A percentile compares a stretch with the other conserved stretches of the same genome.
These are phyloP conservation scores for Thryonomys swinderianus DNA, from an alignment of 2,113 vertebrate species.

Conservation along the genomic window DNA sequence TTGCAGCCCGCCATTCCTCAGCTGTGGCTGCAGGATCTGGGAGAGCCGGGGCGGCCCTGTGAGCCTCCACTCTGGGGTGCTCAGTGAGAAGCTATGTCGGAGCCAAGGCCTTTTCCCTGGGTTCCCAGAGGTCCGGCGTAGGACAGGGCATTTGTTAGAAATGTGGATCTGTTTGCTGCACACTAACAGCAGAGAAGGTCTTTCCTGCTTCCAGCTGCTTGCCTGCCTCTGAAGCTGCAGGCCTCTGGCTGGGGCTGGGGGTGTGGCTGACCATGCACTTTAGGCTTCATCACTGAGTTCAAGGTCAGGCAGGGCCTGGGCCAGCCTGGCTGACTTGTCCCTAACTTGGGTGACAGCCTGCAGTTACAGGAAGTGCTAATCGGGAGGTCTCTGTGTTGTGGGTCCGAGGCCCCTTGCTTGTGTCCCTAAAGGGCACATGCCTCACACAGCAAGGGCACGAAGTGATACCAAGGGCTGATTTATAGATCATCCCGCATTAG, in stretches of 20 bases:
- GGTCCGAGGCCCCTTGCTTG: background rate
- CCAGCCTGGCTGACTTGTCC: background rate
- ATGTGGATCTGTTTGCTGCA: no score
- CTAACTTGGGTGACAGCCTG: background rate
- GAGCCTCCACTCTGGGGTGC: background rate
- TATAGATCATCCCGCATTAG: background rate
- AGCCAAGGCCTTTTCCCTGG: background rate
- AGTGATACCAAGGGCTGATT: no score
- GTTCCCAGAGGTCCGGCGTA: background rate
- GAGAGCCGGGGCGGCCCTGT: accelerated
- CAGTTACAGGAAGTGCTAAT: background rate
- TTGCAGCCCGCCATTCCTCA: background rate
- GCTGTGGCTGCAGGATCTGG: background rate
- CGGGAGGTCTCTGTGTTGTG: background rate
- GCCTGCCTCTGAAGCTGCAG: background rate
- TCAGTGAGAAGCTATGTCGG: accelerated
- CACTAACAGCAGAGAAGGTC: background rate
- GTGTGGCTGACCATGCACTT: background rate
- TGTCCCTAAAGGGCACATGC: background rate
- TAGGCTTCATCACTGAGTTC: background rate
- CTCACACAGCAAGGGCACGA: background rate
- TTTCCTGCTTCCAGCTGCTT: background rate
- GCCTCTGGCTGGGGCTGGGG: background rate
- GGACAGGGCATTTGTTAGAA: background rate
- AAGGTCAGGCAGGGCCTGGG: background rate